phyloP scores from a whole-genome alignment of 2,797 vertebrate genomes.

The Buphagus erythrorhynchus region DNA sequence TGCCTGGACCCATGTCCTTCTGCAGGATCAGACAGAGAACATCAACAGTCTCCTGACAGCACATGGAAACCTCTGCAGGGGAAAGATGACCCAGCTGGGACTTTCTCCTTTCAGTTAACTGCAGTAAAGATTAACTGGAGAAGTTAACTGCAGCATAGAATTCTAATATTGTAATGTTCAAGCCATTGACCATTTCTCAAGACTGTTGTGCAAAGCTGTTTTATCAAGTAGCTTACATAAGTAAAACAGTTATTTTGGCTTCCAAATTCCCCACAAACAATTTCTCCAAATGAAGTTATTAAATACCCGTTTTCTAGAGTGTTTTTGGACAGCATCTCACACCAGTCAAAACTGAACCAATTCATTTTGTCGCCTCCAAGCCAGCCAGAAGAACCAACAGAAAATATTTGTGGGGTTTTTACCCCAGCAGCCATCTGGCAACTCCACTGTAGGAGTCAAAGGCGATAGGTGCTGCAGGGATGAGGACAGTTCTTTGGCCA shows the following conservation, averaged over 20 bases:
- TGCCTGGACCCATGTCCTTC: not conserved
- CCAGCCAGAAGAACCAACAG: not conserved
- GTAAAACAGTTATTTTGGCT: not conserved
- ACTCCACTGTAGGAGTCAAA: not conserved
- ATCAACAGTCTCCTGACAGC: fast-evolving
- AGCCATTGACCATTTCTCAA: not conserved
- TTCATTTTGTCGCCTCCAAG: not conserved
- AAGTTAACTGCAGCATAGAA: not conserved
- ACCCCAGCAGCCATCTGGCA: not conserved
- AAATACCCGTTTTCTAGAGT: fast-evolving
- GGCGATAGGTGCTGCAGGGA: fast-evolving
- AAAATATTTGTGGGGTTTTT: not conserved
- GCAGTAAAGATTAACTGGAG: not conserved
- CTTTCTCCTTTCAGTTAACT: not conserved
- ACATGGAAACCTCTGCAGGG: not conserved
- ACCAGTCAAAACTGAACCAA: not conserved
- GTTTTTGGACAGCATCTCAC: not conserved
- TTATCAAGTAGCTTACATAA: not conserved
- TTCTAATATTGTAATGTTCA: not conserved
- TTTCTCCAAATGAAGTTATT: not conserved
- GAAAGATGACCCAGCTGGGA: not conserved
- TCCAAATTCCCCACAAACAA: not conserved
- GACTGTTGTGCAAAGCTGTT: not conserved
- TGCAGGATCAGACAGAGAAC: not conserved
- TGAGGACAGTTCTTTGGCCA: not conserved